phyloP scores from a whole-genome alignment of 2,888 invertebrate species.

The Liopterus haemorrhoidalis region DNA sequence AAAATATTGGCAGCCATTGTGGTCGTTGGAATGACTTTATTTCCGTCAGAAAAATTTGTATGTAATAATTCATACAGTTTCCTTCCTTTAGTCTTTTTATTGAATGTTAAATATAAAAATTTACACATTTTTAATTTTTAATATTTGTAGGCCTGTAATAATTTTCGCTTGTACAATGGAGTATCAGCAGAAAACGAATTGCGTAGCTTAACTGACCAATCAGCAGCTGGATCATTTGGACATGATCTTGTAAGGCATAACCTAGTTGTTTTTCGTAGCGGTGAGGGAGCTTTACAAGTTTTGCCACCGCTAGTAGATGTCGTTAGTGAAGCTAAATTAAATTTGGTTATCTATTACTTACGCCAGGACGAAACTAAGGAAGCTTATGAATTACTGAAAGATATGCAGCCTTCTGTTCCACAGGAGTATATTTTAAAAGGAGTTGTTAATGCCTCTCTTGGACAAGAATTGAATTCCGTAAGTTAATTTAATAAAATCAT shows the following conservation, averaged over 20 bases:
- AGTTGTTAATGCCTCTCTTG: slow-evolving; percentile 88
- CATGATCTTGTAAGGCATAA: slow-evolving; percentile 93
- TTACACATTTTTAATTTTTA: background rate
- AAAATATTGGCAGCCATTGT: too few species aligned
- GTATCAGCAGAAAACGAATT: slow-evolving; percentile 91
- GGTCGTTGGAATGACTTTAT: too few species aligned
- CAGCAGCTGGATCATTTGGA: slow-evolving; percentile 70
- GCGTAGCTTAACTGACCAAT: slow-evolving; percentile 67
- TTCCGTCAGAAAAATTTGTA: too few species aligned
- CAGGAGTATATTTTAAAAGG: slow-evolving; percentile 96
- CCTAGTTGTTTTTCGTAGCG: slow-evolving; percentile 87
- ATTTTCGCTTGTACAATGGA: slow-evolving; percentile 84
- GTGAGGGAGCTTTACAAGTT: slow-evolving; percentile 86
- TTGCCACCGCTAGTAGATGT: slow-evolving; percentile 89
- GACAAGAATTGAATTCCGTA: slow-evolving; percentile 87
- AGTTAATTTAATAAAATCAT: slow-evolving; percentile 38
- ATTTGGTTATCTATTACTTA: slow-evolving; percentile 90
- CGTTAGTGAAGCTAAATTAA: slow-evolving; percentile 92
- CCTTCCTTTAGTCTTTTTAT: slow-evolving; percentile 9
- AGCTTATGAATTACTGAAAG: slow-evolving; percentile 82
- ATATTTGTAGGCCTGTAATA: slow-evolving; percentile 62
- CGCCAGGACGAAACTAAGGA: slow-evolving; percentile 83
- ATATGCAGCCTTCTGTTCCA: slow-evolving; percentile 87
- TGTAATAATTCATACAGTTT: too few species aligned
- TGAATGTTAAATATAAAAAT: background rate